A percentile compares a stretch with the other conserved stretches of the same genome.
phyloP scores from a whole-genome alignment of 2,888 invertebrate genomes.

The Ceratothoa steindachneri region DNA sequence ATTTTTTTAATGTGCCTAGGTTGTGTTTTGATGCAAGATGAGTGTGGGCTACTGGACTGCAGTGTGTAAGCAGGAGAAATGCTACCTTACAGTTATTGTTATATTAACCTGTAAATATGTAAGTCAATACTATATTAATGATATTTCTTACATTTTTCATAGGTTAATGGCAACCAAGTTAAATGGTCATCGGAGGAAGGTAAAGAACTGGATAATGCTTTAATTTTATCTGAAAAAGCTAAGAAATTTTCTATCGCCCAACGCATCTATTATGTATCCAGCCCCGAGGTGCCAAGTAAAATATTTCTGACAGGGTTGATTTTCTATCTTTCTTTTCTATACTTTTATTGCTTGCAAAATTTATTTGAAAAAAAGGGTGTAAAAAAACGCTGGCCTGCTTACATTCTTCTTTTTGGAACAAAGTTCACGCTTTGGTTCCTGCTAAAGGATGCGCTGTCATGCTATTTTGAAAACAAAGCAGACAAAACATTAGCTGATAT shows the following conservation, averaged over 20 bases:
- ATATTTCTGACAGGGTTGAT: background rate
- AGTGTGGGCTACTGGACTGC: no score
- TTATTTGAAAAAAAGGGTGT: no score
- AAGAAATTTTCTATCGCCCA: constrained; percentile 31
- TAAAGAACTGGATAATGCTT: background rate
- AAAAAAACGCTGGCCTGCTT: no score
- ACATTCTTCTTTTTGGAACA: no score
- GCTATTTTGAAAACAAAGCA: constrained; percentile 5
- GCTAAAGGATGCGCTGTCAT: constrained; percentile 8
- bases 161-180: background rate
- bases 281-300: background rate
- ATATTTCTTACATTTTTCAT: background rate
- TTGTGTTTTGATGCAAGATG: no score
- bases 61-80: no score
- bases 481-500: constrained; percentile 20
- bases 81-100: background rate
- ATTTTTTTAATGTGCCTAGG: no score
- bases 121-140: background rate
- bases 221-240: constrained; percentile 15
- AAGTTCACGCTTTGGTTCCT: background rate
- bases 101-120: background rate
- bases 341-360: no score
- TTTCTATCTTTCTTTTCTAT: background rate
- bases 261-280: background rate
- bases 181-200: background rate